phyloP scores from a whole-genome alignment of 2,888 invertebrate species.

The Megalurothrips usitatus region DNA sequence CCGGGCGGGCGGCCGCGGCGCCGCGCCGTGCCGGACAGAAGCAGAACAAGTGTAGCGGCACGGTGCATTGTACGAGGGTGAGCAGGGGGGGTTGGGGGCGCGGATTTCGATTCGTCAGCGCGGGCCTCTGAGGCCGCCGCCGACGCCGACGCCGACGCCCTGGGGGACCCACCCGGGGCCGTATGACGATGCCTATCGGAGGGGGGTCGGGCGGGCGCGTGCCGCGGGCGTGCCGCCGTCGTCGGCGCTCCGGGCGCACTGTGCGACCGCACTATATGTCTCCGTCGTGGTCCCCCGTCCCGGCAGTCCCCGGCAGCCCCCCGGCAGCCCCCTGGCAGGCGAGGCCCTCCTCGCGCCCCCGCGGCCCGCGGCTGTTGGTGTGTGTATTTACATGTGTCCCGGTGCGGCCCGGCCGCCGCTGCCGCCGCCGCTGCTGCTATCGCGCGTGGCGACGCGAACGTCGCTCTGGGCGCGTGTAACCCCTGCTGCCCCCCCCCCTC shows the following conservation, averaged over 20 bases:
- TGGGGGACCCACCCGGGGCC: too few relatives aligned
- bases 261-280: neutral
- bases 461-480: neutral
- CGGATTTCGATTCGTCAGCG: too few relatives aligned
- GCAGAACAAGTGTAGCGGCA: neutral
- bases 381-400: constrained; percentile 26
- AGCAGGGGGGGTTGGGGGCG: too few relatives aligned
- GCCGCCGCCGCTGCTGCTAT: too few relatives aligned
- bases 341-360: neutral
- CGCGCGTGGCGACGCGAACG: constrained; percentile 34
- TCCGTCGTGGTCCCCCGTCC: too few relatives aligned
- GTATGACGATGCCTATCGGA: too few relatives aligned
- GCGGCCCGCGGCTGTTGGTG: neutral
- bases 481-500: constrained; percentile 34
- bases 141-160: too few relatives aligned
- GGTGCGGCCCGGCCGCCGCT: neutral
- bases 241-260: neutral
- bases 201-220: neutral
- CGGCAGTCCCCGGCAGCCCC: too few relatives aligned
- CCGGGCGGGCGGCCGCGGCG: neutral
- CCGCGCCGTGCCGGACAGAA: neutral
- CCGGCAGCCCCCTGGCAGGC: too few relatives aligned
- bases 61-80: too few relatives aligned
- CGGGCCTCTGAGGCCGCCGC: too few relatives aligned
- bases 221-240: too few relatives aligned